Conservation (phyloP, 2,888 invertebrate genomes). For the Chydorus sphaericus region DNA sequence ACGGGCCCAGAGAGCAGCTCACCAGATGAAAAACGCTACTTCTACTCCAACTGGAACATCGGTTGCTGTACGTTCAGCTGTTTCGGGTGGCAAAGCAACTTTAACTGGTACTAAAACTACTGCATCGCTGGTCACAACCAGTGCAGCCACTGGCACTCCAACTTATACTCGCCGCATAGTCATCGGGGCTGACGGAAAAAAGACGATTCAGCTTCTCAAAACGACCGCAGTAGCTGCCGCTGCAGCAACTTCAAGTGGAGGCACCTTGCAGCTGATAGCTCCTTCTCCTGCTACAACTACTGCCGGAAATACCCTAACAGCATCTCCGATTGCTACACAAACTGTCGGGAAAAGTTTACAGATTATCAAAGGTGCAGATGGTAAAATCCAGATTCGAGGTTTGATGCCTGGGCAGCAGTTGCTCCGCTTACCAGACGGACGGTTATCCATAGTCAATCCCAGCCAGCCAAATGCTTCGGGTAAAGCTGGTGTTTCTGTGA, state of each 20-base stretch:
- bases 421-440: slow-evolving; percentile 84
- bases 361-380: slow-evolving; percentile 77
- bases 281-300: slow-evolving; percentile 43
- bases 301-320: too few relatives aligned
- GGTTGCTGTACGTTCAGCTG: background rate
- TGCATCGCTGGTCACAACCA: slow-evolving; percentile 23
- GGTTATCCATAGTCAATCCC: slow-evolving; percentile 45
- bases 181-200: slow-evolving; percentile 16
- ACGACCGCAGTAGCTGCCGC: slow-evolving; percentile 2
- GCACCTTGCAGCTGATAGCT: slow-evolving; percentile 36
- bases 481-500: slow-evolving; percentile 34
- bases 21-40: slow-evolving; percentile 62
- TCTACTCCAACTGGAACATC: slow-evolving; percentile 15
- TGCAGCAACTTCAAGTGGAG: slow-evolving; percentile 16
- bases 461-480: slow-evolving; percentile 45
- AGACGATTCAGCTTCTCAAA: slow-evolving; percentile 4
- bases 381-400: slow-evolving; percentile 80
- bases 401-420: slow-evolving; percentile 79
- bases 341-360: slow-evolving; percentile 69
- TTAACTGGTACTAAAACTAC: slow-evolving; percentile 49
- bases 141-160: slow-evolving; percentile 26
- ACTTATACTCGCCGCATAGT: slow-evolving; percentile 18
- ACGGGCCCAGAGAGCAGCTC: slow-evolving; percentile 70
- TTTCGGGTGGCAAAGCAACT: slow-evolving; percentile 31
- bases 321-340: too few relatives aligned